A percentile compares a stretch with the other conserved stretches of the same genome.
phyloP scores from a whole-genome alignment of 2,113 vertebrate species.

The Dendrocopos noguchii region DNA sequence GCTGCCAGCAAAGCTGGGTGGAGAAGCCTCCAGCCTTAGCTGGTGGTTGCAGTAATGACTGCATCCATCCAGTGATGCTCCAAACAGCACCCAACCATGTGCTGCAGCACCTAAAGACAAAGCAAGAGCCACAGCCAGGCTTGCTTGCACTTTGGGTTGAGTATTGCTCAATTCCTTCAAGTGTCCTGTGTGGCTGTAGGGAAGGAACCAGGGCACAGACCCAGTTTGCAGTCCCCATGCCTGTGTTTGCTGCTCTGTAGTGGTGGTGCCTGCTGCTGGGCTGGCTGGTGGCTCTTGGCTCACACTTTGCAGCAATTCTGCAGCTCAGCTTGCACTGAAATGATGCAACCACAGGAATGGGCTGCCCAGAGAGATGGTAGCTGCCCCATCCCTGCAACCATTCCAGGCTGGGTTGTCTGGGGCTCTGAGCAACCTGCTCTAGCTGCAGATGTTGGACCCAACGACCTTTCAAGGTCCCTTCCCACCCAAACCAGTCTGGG shows the following conservation, averaged over 20 bases:
- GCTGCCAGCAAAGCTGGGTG: neutral
- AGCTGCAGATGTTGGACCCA: no score
- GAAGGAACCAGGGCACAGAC: fast-evolving
- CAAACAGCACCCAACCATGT: fast-evolving
- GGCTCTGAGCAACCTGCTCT: no score
- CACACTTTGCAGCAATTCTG: neutral
- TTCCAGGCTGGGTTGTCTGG: no score
- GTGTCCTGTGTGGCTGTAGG: fast-evolving
- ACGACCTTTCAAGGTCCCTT: no score
- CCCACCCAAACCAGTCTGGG: no score
- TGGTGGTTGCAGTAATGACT: neutral
- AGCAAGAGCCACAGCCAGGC: neutral
- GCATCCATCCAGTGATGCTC: neutral
- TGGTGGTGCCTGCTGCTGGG: fast-evolving
- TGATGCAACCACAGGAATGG: fast-evolving
- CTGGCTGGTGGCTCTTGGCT: neutral
- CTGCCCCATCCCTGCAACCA: no score
- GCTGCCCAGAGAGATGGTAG: no score
- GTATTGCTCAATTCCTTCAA: neutral
- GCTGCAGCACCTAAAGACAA: neutral
- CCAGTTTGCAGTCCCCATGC: fast-evolving
- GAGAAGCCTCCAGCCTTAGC: neutral
- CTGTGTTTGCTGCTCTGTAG: neutral
- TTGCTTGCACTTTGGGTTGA: neutral
- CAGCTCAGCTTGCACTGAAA: neutral